Evolutionary conservation across 2,113 vertebrate genomes (phyloP).

Genomic region (Setophaga petechia): DNA sequence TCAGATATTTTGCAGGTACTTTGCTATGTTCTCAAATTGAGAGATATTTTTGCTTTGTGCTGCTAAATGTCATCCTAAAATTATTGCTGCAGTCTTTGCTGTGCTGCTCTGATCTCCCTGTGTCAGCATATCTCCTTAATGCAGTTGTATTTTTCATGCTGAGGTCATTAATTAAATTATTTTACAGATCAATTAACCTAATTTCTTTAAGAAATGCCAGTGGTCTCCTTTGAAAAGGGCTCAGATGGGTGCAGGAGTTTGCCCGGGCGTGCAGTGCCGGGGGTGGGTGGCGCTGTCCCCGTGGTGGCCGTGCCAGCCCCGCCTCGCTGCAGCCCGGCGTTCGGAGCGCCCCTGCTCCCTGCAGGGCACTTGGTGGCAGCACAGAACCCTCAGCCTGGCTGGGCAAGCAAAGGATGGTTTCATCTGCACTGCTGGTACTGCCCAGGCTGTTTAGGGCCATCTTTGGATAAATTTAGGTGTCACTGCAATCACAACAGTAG

Average conservation of each 20-base stretch:
- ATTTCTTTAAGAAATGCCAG: neutral
- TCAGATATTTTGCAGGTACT: neutral
- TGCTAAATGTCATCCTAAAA: neutral
- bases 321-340: rapidly evolving
- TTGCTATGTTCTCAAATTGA: neutral
- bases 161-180: neutral
- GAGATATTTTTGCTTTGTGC: neutral
- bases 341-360: neutral
- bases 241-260: neutral
- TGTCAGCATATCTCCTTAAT: neutral
- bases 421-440: neutral
- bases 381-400: neutral
- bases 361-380: neutral
- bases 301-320: rapidly evolving
- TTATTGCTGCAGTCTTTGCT: neutral
- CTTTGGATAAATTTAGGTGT: neutral
- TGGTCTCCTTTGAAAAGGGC: neutral
- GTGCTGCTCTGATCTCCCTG: neutral
- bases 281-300: neutral
- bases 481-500: neutral
- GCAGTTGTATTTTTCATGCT: neutral
- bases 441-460: neutral
- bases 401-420: neutral
- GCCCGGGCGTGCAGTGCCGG: neutral
- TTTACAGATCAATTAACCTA: neutral